Evolutionary conservation across 2,113 vertebrate species (phyloP), one percentile per base, ranked within the genome.

Genomic region (Ageneiosus marmoratus): DNA sequence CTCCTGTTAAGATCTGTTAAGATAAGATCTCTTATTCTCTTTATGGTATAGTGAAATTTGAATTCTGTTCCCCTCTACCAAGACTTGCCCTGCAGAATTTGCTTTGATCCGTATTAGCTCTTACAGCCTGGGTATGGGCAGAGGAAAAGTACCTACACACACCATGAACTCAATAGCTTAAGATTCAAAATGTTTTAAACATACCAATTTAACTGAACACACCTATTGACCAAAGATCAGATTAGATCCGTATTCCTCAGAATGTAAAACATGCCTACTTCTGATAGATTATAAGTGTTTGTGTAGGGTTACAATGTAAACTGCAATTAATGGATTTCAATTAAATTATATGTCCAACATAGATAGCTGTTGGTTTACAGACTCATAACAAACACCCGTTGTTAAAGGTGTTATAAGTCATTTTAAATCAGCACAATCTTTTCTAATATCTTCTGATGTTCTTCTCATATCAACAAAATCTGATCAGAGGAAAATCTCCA

Each of bases 71-170:
- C 34, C 72, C 55, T 63, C 69, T 24, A 41, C 80, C 48, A 11
- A 50, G 20, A 18, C 32, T 27, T 51, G 15, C 67, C 80, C 80
- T 60, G 18, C 48, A 20, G 63, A 13, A 27, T 13, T n/a, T 27
- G 37, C 80, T 82, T 63, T 82, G 70, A 82, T 62, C 44, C 56
- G 51, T 15, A 82, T 74, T 18, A 82, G 80, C 37, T 48, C 65
- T 58, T n/a, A 60, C 37, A 60, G 51, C 2, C 51, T 60, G 20
- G 3, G 5, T 50, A 62, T 82, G 62, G 65, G 37, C 65, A 32
- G 5, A 0, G 10, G 37, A 69, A 69, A 20, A 24, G 9, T 41
- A 41, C 37, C 4, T 11, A 29, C 41, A 63, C 37, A 63, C 55
- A 62, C 27, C 41, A 77, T 27, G n/a, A 37, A n/a, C 13, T 78